These are phyloP conservation scores for Trichogramma evanescens DNA, from an alignment of 2,888 invertebrate species.

Conservation along the genomic window DNA sequence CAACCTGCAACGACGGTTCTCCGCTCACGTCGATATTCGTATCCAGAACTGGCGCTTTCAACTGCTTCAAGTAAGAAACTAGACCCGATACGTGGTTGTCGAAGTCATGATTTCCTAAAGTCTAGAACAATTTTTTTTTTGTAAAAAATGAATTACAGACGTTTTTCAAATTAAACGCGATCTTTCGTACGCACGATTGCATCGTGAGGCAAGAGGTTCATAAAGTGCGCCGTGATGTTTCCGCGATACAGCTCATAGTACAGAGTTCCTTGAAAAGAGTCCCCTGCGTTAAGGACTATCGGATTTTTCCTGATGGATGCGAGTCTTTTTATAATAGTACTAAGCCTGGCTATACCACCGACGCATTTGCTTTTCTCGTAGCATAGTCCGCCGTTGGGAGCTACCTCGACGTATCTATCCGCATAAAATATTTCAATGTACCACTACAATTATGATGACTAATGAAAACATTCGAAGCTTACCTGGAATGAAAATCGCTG, in stretches of 20 bases:
- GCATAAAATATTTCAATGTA: no score
- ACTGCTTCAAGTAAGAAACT: constrained; percentile 60
- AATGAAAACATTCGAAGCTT: constrained; percentile 31
- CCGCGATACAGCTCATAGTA: constrained; percentile 73
- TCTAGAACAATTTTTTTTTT: constrained; percentile 49
- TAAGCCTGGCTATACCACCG: constrained; percentile 64
- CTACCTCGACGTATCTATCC: constrained; percentile 7
- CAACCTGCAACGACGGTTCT: constrained; percentile 56
- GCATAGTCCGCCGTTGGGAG: constrained; percentile 11
- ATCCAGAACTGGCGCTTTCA: constrained; percentile 63
- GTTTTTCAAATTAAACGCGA: no score
- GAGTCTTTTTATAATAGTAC: constrained; percentile 45
- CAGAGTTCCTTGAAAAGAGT: constrained; percentile 79
- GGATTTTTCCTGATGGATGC: constrained; percentile 54
- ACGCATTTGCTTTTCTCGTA: constrained; percentile 49
- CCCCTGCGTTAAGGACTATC: constrained; percentile 73
- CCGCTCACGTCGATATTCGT: constrained; percentile 66
- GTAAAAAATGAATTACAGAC: no score
- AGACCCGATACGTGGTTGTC: constrained; percentile 68
- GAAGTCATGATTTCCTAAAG: constrained; percentile 82
- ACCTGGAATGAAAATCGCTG: constrained; percentile 58
- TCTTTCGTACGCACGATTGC: constrained; percentile 57
- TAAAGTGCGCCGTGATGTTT: constrained; percentile 67
- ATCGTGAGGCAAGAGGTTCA: constrained; percentile 69
- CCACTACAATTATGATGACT: neutral